Evolutionary conservation across 2,113 vertebrate species (phyloP).

Genomic region (Passer domesticus): DNA sequence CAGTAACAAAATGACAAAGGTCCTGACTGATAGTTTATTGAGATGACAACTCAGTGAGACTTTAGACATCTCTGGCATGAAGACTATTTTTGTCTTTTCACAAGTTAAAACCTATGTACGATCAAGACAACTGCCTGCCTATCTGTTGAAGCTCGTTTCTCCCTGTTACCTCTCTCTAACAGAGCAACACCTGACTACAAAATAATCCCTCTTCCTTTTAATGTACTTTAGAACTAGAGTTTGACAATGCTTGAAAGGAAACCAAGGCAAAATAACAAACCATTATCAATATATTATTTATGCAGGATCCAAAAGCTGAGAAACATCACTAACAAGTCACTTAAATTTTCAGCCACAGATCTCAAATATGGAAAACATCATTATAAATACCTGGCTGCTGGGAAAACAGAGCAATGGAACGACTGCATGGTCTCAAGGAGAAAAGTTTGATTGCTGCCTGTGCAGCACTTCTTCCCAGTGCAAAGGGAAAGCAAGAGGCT

Average conservation of each 20-base stretch:
- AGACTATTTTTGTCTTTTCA: slow-evolving; percentile 26
- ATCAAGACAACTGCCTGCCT: slow-evolving; percentile 32
- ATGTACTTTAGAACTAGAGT: not conserved
- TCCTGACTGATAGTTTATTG: slow-evolving; percentile 32
- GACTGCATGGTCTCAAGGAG: accelerated
- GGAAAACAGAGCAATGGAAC: not conserved
- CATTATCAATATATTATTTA: slow-evolving; percentile 55
- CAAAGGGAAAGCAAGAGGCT: not conserved
- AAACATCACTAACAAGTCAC: slow-evolving; percentile 23
- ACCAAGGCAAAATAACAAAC: slow-evolving; percentile 22
- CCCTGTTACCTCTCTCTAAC: not conserved
- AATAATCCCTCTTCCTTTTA: slow-evolving; percentile 5
- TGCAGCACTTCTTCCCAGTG: not conserved
- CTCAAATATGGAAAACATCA: not conserved
- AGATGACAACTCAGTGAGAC: slow-evolving; percentile 33
- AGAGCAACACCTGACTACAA: not conserved
- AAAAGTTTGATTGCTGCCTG: not conserved
- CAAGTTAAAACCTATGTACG: slow-evolving; percentile 41
- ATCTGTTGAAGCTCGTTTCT: slow-evolving; percentile 15
- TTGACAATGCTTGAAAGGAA: slow-evolving; percentile 20
- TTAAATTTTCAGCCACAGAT: slow-evolving; percentile 24
- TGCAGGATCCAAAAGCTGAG: slow-evolving; percentile 21
- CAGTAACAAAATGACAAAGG: not conserved
- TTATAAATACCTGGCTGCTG: not conserved
- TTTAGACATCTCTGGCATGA: slow-evolving; percentile 50